Evolutionary conservation across 2,888 invertebrate species (phyloP).

Genomic region (Cetonia aurata): DNA sequence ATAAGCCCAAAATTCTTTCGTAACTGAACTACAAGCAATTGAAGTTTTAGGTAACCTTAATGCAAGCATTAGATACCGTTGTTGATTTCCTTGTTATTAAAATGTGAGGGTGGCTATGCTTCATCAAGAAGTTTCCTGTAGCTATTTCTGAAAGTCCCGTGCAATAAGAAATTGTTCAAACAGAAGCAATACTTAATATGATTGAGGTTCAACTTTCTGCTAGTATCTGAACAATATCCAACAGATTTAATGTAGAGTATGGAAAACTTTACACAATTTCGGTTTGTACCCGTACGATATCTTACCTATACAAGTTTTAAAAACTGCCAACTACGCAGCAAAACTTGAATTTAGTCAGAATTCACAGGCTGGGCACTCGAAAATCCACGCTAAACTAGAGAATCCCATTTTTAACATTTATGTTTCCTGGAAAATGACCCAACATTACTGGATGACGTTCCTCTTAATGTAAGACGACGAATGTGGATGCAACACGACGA

Average conservation of each 20-base stretch:
- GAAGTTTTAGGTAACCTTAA: no score
- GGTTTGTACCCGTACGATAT: constrained; percentile 1
- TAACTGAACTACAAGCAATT: no score
- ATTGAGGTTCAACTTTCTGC: constrained; percentile 29
- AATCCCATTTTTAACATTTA: neutral
- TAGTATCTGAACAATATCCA: constrained; percentile 15
- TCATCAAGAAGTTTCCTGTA: no score
- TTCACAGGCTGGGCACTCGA: constrained; percentile 6
- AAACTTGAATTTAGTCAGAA: constrained; percentile 15
- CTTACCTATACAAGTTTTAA: constrained; percentile 14
- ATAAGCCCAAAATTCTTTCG: no score
- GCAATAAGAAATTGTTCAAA: constrained; percentile 31
- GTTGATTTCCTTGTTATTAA: no score
- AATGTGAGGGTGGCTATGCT: no score
- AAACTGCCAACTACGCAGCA: neutral
- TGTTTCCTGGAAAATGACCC: no score
- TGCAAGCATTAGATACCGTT: no score
- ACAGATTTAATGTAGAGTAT: constrained; percentile 2
- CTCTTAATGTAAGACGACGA: no score
- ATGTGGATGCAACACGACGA: no score
- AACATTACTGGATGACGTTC: constrained; percentile 7
- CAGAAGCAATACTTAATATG: constrained; percentile 38
- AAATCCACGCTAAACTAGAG: neutral
- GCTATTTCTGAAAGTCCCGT: constrained; percentile 32
- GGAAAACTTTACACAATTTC: constrained; percentile 12